phyloP scores from a whole-genome alignment of 2,113 vertebrate genomes.

The Campylomormyrus numenius region DNA sequence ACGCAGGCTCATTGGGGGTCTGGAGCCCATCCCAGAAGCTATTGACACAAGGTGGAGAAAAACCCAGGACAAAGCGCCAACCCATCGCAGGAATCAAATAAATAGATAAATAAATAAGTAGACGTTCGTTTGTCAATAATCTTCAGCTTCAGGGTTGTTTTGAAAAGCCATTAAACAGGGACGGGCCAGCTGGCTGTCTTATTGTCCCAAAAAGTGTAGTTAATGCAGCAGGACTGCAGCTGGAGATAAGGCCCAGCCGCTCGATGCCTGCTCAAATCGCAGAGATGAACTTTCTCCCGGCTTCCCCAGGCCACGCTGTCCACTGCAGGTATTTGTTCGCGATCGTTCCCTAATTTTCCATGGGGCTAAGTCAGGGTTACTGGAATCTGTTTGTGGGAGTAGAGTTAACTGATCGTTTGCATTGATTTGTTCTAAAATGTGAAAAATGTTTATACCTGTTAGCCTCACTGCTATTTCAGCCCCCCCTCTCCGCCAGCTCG shows the following conservation, averaged over 20 bases:
- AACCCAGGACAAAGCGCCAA: background rate
- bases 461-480: background rate
- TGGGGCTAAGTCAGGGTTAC: background rate
- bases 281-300: background rate
- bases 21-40: background rate
- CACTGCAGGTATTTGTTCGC: background rate
- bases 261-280: background rate
- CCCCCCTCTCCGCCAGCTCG: background rate
- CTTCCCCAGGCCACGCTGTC: slow-evolving; percentile 13
- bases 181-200: background rate
- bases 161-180: background rate
- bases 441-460: background rate
- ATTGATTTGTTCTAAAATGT: background rate
- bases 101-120: background rate
- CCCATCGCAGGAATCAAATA: background rate
- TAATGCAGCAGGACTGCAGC: background rate
- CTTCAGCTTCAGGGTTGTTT: background rate
- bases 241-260: background rate
- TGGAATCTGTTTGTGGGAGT: background rate
- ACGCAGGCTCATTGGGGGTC: background rate
- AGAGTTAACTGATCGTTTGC: background rate
- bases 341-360: background rate
- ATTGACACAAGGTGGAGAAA: background rate
- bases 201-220: background rate
- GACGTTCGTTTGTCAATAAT: background rate